A percentile compares a stretch with the other conserved stretches of the same genome.
Conservation (phyloP, 2,797 vertebrate species). For the Poliocrania exsul region DNA sequence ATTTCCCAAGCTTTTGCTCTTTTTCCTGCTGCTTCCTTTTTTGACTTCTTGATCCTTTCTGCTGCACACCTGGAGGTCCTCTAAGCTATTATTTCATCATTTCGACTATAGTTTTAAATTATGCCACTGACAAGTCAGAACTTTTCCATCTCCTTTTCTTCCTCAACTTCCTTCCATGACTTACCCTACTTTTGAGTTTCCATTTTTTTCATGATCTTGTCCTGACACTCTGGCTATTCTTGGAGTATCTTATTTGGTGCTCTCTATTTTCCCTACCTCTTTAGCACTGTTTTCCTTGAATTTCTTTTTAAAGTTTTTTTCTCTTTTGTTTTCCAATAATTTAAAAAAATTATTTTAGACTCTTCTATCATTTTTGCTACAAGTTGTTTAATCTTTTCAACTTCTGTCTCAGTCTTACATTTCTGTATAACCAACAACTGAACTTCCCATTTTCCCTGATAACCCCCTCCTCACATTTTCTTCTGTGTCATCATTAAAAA, state of each 20-base stretch:
- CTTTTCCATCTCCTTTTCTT: background rate
- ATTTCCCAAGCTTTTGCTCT: background rate
- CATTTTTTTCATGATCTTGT: background rate
- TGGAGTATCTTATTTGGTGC: background rate
- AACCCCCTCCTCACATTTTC: background rate
- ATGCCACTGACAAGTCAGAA: background rate
- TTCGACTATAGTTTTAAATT: background rate
- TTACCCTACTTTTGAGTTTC: background rate
- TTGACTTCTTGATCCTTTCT: background rate
- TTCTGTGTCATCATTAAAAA: constrained; percentile 25
- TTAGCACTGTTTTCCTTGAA: background rate
- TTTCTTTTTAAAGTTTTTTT: background rate
- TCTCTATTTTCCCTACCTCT: background rate
- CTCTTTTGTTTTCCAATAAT: background rate
- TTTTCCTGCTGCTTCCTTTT: background rate
- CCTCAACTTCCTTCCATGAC: background rate
- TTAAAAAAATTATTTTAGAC: background rate
- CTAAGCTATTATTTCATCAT: background rate
- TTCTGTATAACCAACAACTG: background rate
- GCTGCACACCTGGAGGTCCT: background rate
- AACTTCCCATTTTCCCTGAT: background rate
- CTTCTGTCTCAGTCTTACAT: background rate
- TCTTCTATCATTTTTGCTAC: background rate
- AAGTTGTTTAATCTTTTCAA: background rate
- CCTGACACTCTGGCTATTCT: background rate